Percentiles rank a stretch among this genome's conserved stretches.
Evolutionary conservation across 2,113 vertebrate species (phyloP).

Genomic region (Abramis brama): DNA sequence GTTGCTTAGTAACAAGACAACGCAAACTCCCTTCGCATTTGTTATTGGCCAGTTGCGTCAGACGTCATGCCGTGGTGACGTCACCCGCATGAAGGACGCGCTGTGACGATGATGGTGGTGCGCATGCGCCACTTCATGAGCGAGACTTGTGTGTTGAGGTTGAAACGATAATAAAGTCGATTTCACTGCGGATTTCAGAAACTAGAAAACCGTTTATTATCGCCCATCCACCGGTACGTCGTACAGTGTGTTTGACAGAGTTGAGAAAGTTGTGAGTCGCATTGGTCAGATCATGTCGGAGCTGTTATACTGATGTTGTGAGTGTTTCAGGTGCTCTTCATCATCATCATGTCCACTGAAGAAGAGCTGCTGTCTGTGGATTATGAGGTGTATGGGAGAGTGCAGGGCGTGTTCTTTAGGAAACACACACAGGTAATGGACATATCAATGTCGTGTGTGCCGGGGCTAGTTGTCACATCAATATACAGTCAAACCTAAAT

Average conservation of each 20-base stretch:
- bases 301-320: not conserved
- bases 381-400: constrained; percentile 89
- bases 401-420: constrained; percentile 94
- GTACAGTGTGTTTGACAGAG: not conserved
- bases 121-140: not conserved
- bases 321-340: constrained; percentile 46
- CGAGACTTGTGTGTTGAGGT: too few species aligned
- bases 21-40: not conserved
- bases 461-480: not conserved
- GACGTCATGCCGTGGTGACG: not conserved
- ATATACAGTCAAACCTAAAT: too few species aligned
- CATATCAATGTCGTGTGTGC: not conserved
- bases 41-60: constrained; percentile 65
- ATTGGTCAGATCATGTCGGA: too few species aligned
- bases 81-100: constrained; percentile 45
- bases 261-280: not conserved
- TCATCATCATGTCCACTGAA: constrained; percentile 77
- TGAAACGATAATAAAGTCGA: not conserved
- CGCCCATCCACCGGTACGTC: not conserved
- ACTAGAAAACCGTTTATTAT: not conserved
- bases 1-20: constrained; percentile 69
- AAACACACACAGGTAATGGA: constrained; percentile 88
- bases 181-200: not conserved
- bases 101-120: too few species aligned
- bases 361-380: constrained; percentile 85